Evolutionary conservation across 2,888 invertebrate species (phyloP).

Genomic region (Trachelus stipa): DNA sequence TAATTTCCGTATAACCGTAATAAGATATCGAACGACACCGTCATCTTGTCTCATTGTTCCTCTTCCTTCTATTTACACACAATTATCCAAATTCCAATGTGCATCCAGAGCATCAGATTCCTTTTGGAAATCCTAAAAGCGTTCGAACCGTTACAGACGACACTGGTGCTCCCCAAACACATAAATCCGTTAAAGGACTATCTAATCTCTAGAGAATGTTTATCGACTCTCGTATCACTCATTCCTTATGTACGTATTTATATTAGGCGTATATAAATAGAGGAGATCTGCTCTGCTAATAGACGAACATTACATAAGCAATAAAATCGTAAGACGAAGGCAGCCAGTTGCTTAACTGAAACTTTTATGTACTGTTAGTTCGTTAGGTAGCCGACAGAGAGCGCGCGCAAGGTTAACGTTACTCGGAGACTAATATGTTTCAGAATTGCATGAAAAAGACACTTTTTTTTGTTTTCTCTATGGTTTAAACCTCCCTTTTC

Average conservation of each 20-base stretch:
- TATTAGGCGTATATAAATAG: not conserved
- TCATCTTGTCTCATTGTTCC: not conserved
- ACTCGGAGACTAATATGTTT: no score
- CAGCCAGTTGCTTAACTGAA: not conserved
- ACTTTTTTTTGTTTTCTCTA: not conserved
- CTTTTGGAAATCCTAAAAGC: not conserved
- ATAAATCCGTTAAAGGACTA: not conserved
- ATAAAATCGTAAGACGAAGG: not conserved
- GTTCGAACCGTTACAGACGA: not conserved
- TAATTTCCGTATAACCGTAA: not conserved
- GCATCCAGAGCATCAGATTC: not conserved
- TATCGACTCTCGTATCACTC: conserved; percentile 3
- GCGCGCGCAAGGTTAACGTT: no score
- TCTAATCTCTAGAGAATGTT: conserved; percentile 1
- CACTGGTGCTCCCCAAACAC: not conserved
- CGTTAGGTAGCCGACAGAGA: not conserved
- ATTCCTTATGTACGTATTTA: not conserved
- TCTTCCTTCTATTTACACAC: not conserved
- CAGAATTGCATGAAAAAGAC: not conserved
- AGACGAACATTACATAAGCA: not conserved
- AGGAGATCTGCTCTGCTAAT: not conserved
- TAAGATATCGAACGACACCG: not conserved
- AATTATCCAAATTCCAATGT: not conserved
- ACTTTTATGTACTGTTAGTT: not conserved
- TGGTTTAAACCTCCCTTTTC: no score